Base-by-base conservation (phyloP, 64 coral and sea anemone genomes). In the Anthopleura sola region DNA sequence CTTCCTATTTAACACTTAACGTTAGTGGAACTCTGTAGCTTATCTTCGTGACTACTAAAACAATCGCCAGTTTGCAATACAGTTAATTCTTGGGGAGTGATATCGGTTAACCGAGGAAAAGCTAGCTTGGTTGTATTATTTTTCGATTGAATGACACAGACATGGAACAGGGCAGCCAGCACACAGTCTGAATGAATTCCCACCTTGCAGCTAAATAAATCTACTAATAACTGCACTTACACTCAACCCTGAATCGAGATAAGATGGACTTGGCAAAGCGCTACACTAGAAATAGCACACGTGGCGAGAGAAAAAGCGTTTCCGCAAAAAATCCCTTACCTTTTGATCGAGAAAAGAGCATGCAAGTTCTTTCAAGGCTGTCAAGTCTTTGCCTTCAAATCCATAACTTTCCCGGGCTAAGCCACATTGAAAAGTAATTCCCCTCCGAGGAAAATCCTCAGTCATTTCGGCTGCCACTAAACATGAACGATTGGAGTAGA, bases 351-450 rank as follows among this genome's bases (percentile, higher is more conserved):
- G 84, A 77, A 96, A 96, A 11, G 94, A 96, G 40, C 90, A 92
- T 36, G 94, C 90, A 28, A 96, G 90, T 86, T 96, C 94, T 37
- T 90, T 96, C 64, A 96, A 66, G 37, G 86, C 86, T 56, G 84
- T 86, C 55, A 96, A 82, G 60, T 92, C 90, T 78, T 86, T 96
- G 14, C 94, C 94, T 90, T 96, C 94, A 81, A 96, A 96, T 13
- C 94, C 94, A 75, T 96, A 96, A 6, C 90, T 96, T 75, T 91
- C 94, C 34, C 94, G 87, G 24, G 94, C 94, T 38, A 96, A 83
- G 39, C 94, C 94, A 58, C 94, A 96, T 56, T 96, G 94, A 51
- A 96, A 96, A 31, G 94, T 92, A 24, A 96, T 96, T 87, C 94
- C 94, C 81, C 88, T 92, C 68, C 94, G 87, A 53, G 94, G 94